phyloP scores from a whole-genome alignment of 2,797 vertebrate genomes.

The Melopsittacus undulatus region DNA sequence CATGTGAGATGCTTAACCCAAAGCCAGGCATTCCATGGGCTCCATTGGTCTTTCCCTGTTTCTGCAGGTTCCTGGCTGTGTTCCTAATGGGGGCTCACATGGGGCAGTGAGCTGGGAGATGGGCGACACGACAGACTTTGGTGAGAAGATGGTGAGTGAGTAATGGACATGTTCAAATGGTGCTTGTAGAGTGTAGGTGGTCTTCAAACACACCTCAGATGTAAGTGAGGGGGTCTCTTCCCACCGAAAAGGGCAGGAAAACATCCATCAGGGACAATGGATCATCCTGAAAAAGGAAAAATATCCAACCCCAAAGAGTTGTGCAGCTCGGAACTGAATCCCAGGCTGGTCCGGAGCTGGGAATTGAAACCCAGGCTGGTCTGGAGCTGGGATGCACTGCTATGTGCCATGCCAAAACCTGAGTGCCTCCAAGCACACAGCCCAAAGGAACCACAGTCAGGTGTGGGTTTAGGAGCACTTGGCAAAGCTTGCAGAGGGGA shows the following conservation, averaged over 20 bases:
- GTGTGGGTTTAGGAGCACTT: fast-evolving
- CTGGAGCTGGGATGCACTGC: not conserved
- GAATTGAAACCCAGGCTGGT: not conserved
- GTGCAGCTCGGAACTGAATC: not conserved
- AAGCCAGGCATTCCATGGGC: not conserved
- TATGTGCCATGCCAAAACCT: not conserved
- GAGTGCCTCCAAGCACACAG: too few species aligned
- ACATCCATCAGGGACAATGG: fast-evolving
- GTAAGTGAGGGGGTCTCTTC: not conserved
- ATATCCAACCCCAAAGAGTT: not conserved
- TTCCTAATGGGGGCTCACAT: not conserved
- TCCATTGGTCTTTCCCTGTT: not conserved
- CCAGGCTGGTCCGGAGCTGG: not conserved
- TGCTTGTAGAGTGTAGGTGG: fast-evolving
- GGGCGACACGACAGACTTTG: constrained; percentile 66
- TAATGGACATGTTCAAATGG: fast-evolving
- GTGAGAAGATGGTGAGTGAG: constrained; percentile 78
- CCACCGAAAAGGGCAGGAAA: not conserved
- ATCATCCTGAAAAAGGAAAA: too few species aligned
- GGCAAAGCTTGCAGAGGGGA: not conserved
- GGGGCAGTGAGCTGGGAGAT: constrained; percentile 34
- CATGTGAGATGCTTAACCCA: not conserved
- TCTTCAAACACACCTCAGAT: not conserved
- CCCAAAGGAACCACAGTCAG: not conserved
- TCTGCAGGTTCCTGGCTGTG: constrained; percentile 47